A percentile compares a stretch with the other conserved stretches of the same genome.
Evolutionary conservation across 2,113 vertebrate species (phyloP).

Genomic region (Antechinus stuartii): DNA sequence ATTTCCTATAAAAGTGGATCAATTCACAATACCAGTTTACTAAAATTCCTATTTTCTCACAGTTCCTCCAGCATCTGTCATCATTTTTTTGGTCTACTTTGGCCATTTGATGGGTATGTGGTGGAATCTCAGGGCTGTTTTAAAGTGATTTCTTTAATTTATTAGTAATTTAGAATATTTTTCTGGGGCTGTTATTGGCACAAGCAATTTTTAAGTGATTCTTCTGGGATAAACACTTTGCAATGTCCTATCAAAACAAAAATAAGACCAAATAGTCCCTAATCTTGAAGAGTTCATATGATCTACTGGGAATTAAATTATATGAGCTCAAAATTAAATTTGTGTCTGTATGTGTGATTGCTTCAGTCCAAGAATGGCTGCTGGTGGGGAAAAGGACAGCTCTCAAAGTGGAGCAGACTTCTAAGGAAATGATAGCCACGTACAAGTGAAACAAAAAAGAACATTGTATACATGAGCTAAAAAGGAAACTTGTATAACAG

Average conservation of each 20-base stretch:
- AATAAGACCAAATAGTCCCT: neutral
- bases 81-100: neutral
- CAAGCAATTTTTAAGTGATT: neutral
- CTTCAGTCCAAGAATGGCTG: neutral
- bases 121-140: neutral
- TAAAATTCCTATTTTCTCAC: neutral
- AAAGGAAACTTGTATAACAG: neutral
- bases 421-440: neutral
- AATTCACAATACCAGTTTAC: neutral
- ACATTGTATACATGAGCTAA: neutral
- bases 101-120: neutral
- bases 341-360: conserved; percentile 12
- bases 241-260: neutral
- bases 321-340: neutral
- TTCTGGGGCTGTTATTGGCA: neutral
- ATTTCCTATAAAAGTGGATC: neutral
- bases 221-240: neutral
- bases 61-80: neutral
- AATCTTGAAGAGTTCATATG: neutral
- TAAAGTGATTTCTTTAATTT: neutral
- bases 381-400: neutral
- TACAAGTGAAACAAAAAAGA: neutral
- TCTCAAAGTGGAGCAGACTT: neutral
- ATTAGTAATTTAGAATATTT: neutral
- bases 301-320: neutral